A percentile compares a stretch with the other conserved stretches of the same genome.
phyloP scores from a whole-genome alignment of 2,797 vertebrate genomes.

The Gallinago solitaria region DNA sequence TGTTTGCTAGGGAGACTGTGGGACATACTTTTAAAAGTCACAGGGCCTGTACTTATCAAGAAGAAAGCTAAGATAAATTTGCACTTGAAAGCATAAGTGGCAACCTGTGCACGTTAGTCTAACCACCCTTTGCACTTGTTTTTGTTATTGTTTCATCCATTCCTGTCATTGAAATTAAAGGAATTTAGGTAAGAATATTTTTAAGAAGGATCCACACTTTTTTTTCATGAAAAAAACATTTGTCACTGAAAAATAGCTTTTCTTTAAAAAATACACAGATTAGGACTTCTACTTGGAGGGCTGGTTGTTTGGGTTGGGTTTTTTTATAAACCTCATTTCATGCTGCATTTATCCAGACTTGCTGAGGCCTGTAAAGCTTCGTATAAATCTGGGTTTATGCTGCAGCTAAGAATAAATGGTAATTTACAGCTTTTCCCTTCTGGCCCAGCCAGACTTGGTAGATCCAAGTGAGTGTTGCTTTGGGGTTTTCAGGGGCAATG shows the following conservation, averaged over 20 bases:
- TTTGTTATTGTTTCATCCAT: not conserved
- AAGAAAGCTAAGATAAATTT: slow-evolving; percentile 16
- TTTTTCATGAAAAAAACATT: not conserved
- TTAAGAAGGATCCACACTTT: not conserved
- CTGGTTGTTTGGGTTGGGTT: not conserved
- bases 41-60: not conserved
- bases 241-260: not conserved
- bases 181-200: not conserved
- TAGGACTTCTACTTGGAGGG: not conserved
- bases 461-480: not conserved
- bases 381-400: not conserved
- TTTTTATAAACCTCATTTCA: not conserved
- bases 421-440: not conserved
- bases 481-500: not conserved
- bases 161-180: not conserved
- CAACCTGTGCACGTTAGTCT: not conserved
- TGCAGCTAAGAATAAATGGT: not conserved
- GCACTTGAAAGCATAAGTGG: not conserved
- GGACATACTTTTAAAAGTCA: not conserved
- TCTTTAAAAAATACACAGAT: not conserved
- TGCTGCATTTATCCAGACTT: not conserved
- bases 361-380: not conserved
- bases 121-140: not conserved
- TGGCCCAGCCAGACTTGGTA: not conserved
- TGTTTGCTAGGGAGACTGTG: not conserved